A percentile compares a stretch with the other conserved stretches of the same genome.
Evolutionary conservation across 2,113 vertebrate species (phyloP).

Genomic region (Melospiza georgiana): DNA sequence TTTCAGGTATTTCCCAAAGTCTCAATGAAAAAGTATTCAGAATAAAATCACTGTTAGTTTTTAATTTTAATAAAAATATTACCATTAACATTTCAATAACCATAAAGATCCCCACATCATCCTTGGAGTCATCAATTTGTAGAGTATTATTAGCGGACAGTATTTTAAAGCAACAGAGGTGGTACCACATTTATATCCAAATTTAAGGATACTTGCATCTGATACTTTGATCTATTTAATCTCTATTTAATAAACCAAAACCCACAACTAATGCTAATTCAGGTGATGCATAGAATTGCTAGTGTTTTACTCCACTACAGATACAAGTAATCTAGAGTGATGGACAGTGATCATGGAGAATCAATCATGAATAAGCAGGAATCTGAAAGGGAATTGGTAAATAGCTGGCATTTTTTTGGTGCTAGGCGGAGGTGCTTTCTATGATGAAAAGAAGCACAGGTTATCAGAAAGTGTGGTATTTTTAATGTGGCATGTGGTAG

Average conservation of each 20-base stretch:
- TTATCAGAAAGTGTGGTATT: not conserved
- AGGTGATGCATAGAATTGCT: not conserved
- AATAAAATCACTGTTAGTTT: not conserved
- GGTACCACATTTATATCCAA: not conserved
- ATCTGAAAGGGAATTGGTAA: not conserved
- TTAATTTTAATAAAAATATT: not conserved
- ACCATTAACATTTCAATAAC: not conserved
- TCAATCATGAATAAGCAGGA: not conserved
- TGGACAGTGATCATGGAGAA: not conserved
- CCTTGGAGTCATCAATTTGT: not conserved
- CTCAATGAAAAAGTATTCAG: not conserved
- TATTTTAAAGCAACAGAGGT: not conserved
- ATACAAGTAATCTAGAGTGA: not conserved
- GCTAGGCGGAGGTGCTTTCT: accelerated
- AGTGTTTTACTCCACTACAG: not conserved
- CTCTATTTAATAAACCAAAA: not conserved
- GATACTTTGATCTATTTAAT: not conserved
- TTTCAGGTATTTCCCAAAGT: not conserved
- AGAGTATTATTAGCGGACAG: not conserved
- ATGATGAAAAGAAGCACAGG: not conserved
- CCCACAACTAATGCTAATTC: not conserved
- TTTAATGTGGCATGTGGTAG: not conserved
- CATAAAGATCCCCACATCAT: not conserved
- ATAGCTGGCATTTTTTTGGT: not conserved
- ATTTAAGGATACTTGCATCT: not conserved